Evolutionary conservation across 2,888 invertebrate species (phyloP).

Genomic region (Agrochola litura): DNA sequence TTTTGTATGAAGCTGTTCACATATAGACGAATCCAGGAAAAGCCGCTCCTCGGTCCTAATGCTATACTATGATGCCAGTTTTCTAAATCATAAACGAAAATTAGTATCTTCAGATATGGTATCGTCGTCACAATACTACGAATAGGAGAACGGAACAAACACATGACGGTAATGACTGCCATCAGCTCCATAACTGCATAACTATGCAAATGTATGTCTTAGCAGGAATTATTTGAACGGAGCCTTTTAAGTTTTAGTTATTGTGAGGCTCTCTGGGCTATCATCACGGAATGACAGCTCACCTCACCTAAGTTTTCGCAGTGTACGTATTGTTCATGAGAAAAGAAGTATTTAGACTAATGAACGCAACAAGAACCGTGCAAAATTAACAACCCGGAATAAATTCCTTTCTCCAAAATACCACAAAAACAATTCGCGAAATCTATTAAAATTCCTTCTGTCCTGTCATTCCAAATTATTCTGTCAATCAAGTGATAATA

Average conservation of each 20-base stretch:
- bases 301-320: too few relatives aligned
- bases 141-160: not conserved
- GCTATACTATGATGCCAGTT: not conserved
- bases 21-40: too few relatives aligned
- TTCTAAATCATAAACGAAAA: not conserved
- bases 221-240: not conserved
- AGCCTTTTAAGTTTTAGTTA: not conserved
- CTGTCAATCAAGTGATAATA: conserved; percentile 46
- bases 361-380: not conserved
- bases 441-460: conserved; percentile 27
- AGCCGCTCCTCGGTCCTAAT: too few relatives aligned
- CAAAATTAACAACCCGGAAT: conserved; percentile 21
- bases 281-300: too few relatives aligned
- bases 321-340: too few relatives aligned
- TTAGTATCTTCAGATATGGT: not conserved
- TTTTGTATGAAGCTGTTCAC: not conserved
- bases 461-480: conserved; percentile 33
- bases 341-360: not conserved
- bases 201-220: too few relatives aligned
- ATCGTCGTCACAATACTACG: not conserved
- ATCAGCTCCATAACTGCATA: not conserved
- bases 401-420: conserved; percentile 7
- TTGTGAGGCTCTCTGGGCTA: accelerated
- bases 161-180: not conserved
- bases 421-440: conserved; percentile 22